A percentile compares a stretch with the other conserved stretches of the same genome.
Conservation (phyloP, 2,888 invertebrate genomes). For the Amaurobius ferox region DNA sequence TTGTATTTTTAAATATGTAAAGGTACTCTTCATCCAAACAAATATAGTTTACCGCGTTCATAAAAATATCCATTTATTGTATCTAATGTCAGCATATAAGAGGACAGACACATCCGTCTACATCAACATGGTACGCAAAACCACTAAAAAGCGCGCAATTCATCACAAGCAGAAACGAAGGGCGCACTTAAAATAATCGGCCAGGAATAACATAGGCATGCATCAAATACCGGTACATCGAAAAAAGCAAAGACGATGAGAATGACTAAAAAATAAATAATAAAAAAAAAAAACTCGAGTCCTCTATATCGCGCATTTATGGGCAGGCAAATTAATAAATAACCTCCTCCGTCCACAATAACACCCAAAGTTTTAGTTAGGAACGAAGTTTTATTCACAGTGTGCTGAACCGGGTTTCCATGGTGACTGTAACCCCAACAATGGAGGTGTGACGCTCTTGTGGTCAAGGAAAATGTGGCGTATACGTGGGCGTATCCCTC, state of each 20-base stretch:
- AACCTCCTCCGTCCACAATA: slow-evolving; percentile 33
- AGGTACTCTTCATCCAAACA: no score
- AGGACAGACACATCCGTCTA: no score
- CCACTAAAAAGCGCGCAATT: slow-evolving; percentile 7
- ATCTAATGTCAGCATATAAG: no score
- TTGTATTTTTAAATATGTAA: no score
- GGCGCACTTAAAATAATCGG: slow-evolving; percentile 62
- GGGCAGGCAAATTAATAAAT: slow-evolving; percentile 69
- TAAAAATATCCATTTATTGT: no score
- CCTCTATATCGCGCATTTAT: slow-evolving; percentile 20
- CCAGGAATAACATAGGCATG: slow-evolving; percentile 33
- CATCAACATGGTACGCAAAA: slow-evolving; percentile 2
- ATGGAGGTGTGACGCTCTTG: slow-evolving; percentile 56
- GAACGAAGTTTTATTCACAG: slow-evolving; percentile 65
- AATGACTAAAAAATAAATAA: slow-evolving; percentile 20
- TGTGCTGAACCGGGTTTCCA: slow-evolving; percentile 60
- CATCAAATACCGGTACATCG: slow-evolving; percentile 55
- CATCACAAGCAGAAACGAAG: slow-evolving; percentile 27
- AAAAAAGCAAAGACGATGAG: slow-evolving; percentile 28
- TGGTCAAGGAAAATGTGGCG: slow-evolving; percentile 47
- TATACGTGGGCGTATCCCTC: slow-evolving; percentile 19
- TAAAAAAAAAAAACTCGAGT: slow-evolving; percentile 24
- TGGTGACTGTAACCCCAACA: slow-evolving; percentile 57
- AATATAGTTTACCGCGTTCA: no score
- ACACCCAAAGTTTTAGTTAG: slow-evolving; percentile 55